Evolutionary conservation across 2,797 vertebrate genomes (phyloP).

Genomic region (Bradypodion ventrale): DNA sequence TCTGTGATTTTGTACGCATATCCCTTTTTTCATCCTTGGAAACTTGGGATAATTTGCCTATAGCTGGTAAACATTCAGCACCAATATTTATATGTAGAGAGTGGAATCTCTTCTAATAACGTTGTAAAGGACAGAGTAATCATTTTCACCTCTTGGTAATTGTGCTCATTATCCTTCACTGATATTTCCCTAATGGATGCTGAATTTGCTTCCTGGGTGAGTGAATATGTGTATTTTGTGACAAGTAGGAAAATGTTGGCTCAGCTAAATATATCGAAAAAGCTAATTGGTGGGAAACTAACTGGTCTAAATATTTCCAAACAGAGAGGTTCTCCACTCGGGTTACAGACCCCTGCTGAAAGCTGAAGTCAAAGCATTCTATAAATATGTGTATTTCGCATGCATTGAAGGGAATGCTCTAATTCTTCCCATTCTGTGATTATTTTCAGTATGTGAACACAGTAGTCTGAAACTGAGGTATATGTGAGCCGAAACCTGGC

Average conservation of each 20-base stretch:
- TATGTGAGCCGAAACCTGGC: no score
- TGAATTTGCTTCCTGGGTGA: constrained; percentile 51
- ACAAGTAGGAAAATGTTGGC: constrained; percentile 32
- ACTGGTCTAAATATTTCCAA: constrained; percentile 36
- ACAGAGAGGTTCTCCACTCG: constrained; percentile 48
- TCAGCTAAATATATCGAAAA: constrained; percentile 28
- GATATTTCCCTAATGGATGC: constrained; percentile 56
- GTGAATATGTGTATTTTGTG: constrained; percentile 64
- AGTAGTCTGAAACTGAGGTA: no score
- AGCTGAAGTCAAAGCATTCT: constrained; percentile 22
- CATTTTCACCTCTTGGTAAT: constrained; percentile 42
- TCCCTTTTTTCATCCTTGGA: neutral
- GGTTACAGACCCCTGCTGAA: constrained; percentile 41
- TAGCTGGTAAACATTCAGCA: neutral
- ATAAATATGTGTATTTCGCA: neutral
- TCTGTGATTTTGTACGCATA: neutral
- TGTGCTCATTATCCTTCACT: constrained; percentile 5
- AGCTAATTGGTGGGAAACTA: constrained; percentile 47
- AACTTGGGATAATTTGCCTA: neutral
- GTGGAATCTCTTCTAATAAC: neutral
- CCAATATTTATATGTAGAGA: neutral
- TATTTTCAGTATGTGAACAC: no score
- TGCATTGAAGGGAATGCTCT: no score
- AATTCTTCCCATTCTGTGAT: no score
- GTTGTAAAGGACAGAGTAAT: neutral